Percentiles rank a stretch among this genome's conserved stretches.
These are phyloP conservation scores for Oscheius sp. DNA, from an alignment of 2,888 invertebrate species.

Conservation along the genomic window DNA sequence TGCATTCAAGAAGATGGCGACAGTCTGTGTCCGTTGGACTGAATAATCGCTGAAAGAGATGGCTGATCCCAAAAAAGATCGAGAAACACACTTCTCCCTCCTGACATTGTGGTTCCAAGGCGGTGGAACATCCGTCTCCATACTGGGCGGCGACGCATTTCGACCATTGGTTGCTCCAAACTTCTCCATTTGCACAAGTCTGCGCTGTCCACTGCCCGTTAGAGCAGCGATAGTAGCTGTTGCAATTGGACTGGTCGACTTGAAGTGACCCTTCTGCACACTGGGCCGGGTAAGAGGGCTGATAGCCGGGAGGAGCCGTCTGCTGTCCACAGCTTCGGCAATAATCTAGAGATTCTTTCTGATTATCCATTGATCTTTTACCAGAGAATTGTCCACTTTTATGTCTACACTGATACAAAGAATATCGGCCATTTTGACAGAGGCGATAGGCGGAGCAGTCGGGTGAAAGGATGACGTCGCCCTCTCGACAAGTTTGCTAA, in stretches of 20 bases:
- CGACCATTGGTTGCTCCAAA: not conserved
- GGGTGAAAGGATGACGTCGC: conserved; percentile 17
- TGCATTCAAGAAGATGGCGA: conserved; percentile 31
- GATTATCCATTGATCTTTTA: not conserved
- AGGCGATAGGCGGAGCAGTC: conserved; percentile 1
- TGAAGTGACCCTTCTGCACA: not conserved
- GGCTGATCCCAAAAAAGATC: not conserved
- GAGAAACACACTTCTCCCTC: conserved; percentile 15
- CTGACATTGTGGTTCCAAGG: conserved; percentile 17
- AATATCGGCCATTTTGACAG: not conserved
- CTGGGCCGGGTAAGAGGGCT: not conserved
- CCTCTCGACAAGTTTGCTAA: conserved; percentile 8
- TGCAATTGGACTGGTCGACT: conserved; percentile 18
- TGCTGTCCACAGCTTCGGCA: conserved; percentile 9
- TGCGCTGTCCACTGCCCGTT: not conserved
- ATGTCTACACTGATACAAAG: not conserved
- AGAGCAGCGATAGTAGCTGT: conserved; percentile 12
- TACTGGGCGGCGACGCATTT: not conserved
- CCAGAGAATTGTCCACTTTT: not conserved
- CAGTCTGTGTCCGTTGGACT: conserved; percentile 9
- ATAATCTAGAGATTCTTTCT: not conserved
- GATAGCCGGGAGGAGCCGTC: not conserved
- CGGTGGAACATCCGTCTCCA: conserved; percentile 5
- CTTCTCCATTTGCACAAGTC: conserved; percentile 1
- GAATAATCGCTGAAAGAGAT: conserved; percentile 6